Evolutionary conservation across 2,797 vertebrate genomes (phyloP).

Genomic region (Poecile montanus): DNA sequence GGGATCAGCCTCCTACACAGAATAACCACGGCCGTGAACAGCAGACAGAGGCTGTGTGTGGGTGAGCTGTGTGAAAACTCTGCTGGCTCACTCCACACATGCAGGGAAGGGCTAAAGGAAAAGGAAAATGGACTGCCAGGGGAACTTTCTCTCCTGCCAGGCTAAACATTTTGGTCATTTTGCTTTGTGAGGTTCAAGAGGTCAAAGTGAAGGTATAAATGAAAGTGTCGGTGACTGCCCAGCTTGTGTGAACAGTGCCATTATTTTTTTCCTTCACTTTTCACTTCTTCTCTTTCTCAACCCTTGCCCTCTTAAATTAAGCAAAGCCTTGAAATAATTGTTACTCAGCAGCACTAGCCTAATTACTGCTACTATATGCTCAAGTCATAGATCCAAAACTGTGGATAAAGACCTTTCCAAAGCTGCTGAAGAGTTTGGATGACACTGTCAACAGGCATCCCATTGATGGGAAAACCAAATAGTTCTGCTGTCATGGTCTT

Average conservation of each 20-base stretch:
- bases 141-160: neutral
- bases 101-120: neutral
- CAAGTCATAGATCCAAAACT: constrained; percentile 52
- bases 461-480: constrained; percentile 79
- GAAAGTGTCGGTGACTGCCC: neutral
- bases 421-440: constrained; percentile 16
- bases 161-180: neutral
- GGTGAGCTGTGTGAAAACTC: constrained; percentile 46
- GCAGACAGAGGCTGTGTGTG: constrained; percentile 29
- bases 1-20: constrained; percentile 60
- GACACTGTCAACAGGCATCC: constrained; percentile 68
- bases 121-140: neutral
- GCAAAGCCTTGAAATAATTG: neutral
- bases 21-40: constrained; percentile 7
- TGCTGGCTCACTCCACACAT: constrained; percentile 8
- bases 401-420: constrained; percentile 57
- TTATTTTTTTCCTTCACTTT: neutral
- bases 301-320: neutral
- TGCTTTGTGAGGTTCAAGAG: neutral
- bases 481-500: constrained; percentile 71
- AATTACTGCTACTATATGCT: neutral
- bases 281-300: neutral
- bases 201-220: neutral
- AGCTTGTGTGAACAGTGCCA: neutral
- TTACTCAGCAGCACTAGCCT: neutral